These are phyloP conservation scores for Mesocentrotus franciscanus DNA, from an alignment of 53 echinoderm and acorn worm genomes.

Conservation along the genomic window DNA sequence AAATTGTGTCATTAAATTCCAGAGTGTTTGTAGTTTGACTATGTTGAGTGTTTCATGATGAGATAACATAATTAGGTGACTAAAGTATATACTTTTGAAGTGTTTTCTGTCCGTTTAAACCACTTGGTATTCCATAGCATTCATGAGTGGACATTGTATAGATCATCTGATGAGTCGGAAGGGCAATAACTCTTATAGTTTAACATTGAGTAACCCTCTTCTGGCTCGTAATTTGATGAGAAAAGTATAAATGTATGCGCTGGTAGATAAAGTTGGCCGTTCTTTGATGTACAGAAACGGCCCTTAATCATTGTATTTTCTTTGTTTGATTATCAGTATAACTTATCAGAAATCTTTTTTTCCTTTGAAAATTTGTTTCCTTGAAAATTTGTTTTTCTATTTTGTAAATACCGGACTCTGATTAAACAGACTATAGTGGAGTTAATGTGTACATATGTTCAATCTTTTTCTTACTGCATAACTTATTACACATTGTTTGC, in stretches of 20 bases:
- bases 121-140: constrained; percentile 36
- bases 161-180: not conserved
- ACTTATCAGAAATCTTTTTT: not conserved
- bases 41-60: constrained; percentile 27
- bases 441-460: constrained; percentile 32
- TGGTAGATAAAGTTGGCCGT: not conserved
- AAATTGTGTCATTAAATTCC: constrained; percentile 42
- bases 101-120: not conserved
- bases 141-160: not conserved
- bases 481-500: constrained; percentile 23
- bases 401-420: constrained; percentile 25
- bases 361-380: not conserved
- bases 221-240: not conserved
- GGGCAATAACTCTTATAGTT: not conserved
- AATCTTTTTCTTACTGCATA: constrained; percentile 14
- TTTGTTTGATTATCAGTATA: not conserved
- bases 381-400: constrained; percentile 6
- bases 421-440: not conserved
- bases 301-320: not conserved
- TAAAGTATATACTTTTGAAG: constrained; percentile 28
- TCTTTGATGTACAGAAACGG: not conserved
- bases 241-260: not conserved
- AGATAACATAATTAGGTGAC: constrained; percentile 6
- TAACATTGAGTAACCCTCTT: not conserved
- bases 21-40: constrained; percentile 36